phyloP scores from a whole-genome alignment of 2,888 invertebrate genomes.

The Polyommatus iphigenia region DNA sequence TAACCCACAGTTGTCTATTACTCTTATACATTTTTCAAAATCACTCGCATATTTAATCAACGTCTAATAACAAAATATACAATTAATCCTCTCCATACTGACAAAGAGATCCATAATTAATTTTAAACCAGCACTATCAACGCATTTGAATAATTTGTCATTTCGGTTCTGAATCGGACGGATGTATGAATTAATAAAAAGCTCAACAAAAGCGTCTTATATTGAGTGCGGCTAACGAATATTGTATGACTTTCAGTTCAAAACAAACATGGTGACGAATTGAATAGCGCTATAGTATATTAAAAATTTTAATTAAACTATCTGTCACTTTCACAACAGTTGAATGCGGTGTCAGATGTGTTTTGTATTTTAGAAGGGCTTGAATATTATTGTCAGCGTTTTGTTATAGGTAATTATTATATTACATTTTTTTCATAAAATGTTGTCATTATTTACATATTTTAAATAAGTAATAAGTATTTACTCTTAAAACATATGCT shows the following conservation, averaged over 20 bases:
- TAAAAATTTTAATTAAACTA: constrained; percentile 40
- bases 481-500: no score
- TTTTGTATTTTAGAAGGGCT: neutral
- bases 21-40: neutral
- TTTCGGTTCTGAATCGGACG: constrained; percentile 44
- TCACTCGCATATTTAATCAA: constrained; percentile 14
- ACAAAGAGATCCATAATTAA: constrained; percentile 48
- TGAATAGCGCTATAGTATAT: constrained; percentile 50
- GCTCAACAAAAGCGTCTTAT: constrained; percentile 46
- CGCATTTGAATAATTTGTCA: constrained; percentile 56
- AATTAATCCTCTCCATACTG: constrained; percentile 34
- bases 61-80: constrained; percentile 23
- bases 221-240: constrained; percentile 54
- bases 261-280: constrained; percentile 54
- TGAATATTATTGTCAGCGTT: neutral
- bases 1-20: neutral
- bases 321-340: constrained; percentile 19
- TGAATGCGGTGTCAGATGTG: neutral
- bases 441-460: no score
- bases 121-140: constrained; percentile 45
- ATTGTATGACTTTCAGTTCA: constrained; percentile 54
- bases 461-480: no score
- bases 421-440: no score
- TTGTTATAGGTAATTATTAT: neutral
- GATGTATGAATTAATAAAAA: constrained; percentile 64